phyloP scores from a whole-genome alignment of 2,113 vertebrate species.

The Leptosomus discolor region DNA sequence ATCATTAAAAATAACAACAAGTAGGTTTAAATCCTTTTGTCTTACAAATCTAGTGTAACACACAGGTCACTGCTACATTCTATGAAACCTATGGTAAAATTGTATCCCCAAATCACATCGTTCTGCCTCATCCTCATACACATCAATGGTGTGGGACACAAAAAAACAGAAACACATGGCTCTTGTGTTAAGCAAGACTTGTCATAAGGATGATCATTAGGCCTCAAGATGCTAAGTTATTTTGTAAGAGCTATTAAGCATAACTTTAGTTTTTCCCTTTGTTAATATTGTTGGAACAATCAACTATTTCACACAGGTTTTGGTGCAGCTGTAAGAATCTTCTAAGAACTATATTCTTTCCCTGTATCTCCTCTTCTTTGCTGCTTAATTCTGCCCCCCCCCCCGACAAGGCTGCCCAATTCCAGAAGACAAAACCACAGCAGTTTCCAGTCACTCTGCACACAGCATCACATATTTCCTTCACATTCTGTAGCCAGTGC shows the following conservation, averaged over 20 bases:
- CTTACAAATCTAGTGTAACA: constrained; percentile 45
- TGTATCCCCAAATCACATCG: constrained; percentile 12
- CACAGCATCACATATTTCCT: not conserved
- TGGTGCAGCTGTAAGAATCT: not conserved
- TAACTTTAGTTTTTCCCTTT: not conserved
- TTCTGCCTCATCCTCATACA: not conserved
- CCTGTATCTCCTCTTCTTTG: not conserved
- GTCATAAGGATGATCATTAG: not conserved
- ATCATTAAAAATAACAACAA: constrained; percentile 39
- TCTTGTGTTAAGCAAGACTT: not conserved
- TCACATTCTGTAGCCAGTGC: not conserved
- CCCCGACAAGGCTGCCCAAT: rapidly evolving
- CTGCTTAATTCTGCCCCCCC: not conserved
- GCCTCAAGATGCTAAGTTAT: not conserved
- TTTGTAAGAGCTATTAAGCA: not conserved
- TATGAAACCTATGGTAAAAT: constrained; percentile 11
- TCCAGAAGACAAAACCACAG: not conserved
- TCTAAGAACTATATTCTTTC: not conserved
- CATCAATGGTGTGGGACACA: not conserved
- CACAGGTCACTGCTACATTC: not conserved
- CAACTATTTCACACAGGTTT: not conserved
- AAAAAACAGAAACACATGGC: not conserved
- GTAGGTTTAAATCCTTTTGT: constrained; percentile 19
- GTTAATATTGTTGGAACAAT: constrained; percentile 17
- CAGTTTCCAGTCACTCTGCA: not conserved